A percentile compares a stretch with the other conserved stretches of the same genome.
phyloP scores from a whole-genome alignment of 1,140 invertebrate genomes.

The Sycobia sp. region DNA sequence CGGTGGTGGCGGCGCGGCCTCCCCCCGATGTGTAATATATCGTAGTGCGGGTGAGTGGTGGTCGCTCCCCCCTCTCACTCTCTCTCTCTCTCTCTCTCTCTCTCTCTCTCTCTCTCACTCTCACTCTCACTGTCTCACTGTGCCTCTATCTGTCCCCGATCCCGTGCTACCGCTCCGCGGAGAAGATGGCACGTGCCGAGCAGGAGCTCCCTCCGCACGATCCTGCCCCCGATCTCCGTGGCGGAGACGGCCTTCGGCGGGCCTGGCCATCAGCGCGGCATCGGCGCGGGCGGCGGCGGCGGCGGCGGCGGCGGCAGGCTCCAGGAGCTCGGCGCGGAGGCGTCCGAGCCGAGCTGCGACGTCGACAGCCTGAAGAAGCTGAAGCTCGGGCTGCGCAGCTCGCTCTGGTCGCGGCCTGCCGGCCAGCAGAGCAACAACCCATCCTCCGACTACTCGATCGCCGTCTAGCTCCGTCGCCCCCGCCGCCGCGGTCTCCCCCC shows the following conservation, averaged over 20 bases:
- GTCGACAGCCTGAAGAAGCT: conserved; percentile 78
- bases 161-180: conserved; percentile 15
- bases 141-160: too few species aligned
- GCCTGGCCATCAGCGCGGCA: conserved; percentile 43
- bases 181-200: conserved; percentile 69
- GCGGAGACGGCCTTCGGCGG: conserved; percentile 67
- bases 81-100: too few species aligned
- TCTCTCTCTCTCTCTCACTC: too few species aligned
- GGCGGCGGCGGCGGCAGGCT: conserved; percentile 37
- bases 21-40: not conserved
- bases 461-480: conserved; percentile 59
- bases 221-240: conserved; percentile 67
- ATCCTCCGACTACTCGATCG: conserved; percentile 71
- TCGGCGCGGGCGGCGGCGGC: conserved; percentile 42
- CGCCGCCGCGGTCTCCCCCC: conserved; percentile 2
- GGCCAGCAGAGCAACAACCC: conserved; percentile 62
- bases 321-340: conserved; percentile 63
- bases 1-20: not conserved
- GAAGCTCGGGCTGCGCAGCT: conserved; percentile 72
- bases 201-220: conserved; percentile 65
- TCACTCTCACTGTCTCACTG: too few species aligned
- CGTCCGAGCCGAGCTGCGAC: conserved; percentile 75
- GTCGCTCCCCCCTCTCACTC: too few species aligned
- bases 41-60: too few species aligned
- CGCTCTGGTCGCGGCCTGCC: conserved; percentile 74